phyloP scores from a whole-genome alignment of 2,113 vertebrate species.

The Brienomyrus longianalis region DNA sequence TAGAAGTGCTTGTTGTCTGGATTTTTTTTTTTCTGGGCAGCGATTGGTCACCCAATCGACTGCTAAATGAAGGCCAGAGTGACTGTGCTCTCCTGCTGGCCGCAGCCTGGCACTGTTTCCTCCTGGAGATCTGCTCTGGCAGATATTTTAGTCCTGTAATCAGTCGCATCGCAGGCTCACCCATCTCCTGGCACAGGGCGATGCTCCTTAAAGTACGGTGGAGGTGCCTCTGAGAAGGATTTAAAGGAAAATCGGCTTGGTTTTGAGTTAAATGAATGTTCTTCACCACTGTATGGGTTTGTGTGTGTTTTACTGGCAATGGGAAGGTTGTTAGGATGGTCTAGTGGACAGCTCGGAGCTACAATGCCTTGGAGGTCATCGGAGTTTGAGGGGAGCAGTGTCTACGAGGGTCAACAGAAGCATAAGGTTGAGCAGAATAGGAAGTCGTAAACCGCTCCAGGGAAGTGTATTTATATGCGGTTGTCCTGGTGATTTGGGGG shows the following conservation, averaged over 20 bases:
- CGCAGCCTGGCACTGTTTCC: background rate
- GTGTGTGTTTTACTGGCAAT: background rate
- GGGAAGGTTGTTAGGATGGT: background rate
- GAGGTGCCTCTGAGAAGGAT: background rate
- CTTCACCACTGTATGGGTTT: background rate
- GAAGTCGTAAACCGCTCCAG: slow-evolving; percentile 24
- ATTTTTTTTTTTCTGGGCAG: background rate
- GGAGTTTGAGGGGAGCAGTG: background rate
- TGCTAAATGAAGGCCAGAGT: background rate
- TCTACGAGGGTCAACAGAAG: background rate
- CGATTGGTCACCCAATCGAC: background rate
- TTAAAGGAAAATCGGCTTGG: background rate
- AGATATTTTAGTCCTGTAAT: slow-evolving; percentile 8
- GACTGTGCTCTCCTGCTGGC: background rate
- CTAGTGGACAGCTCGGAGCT: background rate
- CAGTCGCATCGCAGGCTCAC: background rate
- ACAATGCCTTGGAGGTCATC: background rate
- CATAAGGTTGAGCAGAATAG: slow-evolving; percentile 18
- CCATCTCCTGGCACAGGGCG: background rate
- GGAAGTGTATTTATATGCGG: background rate
- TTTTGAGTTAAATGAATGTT: background rate
- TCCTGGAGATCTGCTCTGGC: background rate
- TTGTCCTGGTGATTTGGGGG: slow-evolving; percentile 29
- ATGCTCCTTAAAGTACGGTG: background rate
- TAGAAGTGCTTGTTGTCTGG: background rate